These are phyloP conservation scores for Sorex maritimensis DNA, from an alignment of 2,797 vertebrate genomes.

Conservation along the genomic window DNA sequence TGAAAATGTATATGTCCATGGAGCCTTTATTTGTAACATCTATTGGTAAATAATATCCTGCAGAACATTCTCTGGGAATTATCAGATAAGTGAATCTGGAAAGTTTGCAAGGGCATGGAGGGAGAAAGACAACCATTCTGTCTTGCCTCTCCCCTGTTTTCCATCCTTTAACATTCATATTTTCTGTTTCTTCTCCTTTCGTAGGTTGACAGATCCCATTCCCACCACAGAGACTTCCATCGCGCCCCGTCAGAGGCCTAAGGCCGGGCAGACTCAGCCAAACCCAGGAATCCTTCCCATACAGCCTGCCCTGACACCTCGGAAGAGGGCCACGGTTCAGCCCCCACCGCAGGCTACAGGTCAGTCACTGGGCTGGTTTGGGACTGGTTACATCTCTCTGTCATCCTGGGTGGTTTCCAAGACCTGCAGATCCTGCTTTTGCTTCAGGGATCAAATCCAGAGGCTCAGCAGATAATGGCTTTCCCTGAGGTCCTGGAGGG, in stretches of 20 bases:
- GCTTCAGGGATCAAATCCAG: slow-evolving; percentile 22
- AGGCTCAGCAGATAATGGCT: not conserved
- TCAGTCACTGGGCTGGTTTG: slow-evolving; percentile 82
- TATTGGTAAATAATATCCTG: not conserved
- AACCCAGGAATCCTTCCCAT: slow-evolving; percentile 98
- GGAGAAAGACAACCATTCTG: not conserved
- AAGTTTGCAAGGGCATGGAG: slow-evolving; percentile 15
- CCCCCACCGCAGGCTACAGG: slow-evolving; percentile 92
- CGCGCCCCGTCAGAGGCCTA: slow-evolving; percentile 97
- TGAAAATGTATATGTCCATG: slow-evolving; percentile 29
- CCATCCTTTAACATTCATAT: slow-evolving; percentile 22
- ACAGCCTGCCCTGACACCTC: slow-evolving; percentile 97
- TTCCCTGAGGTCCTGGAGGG: slow-evolving; percentile 1
- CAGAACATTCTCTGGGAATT: slow-evolving; percentile 8
- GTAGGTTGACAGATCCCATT: slow-evolving; percentile 97
- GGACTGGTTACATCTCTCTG: not conserved
- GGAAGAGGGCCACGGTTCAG: slow-evolving; percentile 94
- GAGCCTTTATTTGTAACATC: not conserved
- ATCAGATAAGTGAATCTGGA: not conserved
- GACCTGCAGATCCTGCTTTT: not conserved
- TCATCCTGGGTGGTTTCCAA: not conserved
- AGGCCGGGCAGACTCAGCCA: slow-evolving; percentile 97
- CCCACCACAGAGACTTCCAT: slow-evolving; percentile 98
- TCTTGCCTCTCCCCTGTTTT: not conserved
- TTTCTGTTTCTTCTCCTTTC: slow-evolving; percentile 21